phyloP scores from a whole-genome alignment of 2,888 invertebrate species.

The Argyra leucocephala region DNA sequence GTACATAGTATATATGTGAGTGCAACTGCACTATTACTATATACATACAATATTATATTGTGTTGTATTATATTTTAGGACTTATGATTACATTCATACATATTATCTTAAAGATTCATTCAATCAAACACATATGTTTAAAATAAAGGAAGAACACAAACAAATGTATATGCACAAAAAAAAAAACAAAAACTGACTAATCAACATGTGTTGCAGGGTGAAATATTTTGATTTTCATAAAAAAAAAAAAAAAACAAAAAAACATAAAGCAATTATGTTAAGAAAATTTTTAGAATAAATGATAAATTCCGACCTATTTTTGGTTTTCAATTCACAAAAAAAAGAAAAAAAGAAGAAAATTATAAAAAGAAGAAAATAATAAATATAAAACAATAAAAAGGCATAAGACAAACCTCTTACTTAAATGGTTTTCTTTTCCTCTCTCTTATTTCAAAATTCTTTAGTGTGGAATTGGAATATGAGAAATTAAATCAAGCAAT shows the following conservation, averaged over 20 bases:
- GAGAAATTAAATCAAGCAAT: not conserved
- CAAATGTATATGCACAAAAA: not conserved
- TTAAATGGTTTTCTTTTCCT: not conserved
- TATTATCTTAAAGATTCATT: too few relatives aligned
- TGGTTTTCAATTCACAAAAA: not conserved
- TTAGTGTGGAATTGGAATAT: not conserved
- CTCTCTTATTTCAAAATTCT: not conserved
- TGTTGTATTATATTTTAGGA: too few relatives aligned
- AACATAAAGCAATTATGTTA: not conserved
- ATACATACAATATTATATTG: too few relatives aligned
- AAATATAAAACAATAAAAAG: too few relatives aligned
- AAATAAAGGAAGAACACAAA: too few relatives aligned
- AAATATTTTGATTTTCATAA: not conserved
- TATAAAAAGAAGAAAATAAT: too few relatives aligned
- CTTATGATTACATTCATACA: too few relatives aligned
- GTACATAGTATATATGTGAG: too few relatives aligned
- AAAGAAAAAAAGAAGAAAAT: too few relatives aligned
- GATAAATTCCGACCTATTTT: conserved; percentile 6
- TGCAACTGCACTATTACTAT: too few relatives aligned
- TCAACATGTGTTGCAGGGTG: not conserved
- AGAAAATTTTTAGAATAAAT: not conserved
- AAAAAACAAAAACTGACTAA: not conserved
- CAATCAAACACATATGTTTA: too few relatives aligned
- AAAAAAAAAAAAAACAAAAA: not conserved
- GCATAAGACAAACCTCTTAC: not conserved